Base-by-base conservation (phyloP, 2,888 invertebrate species). In the Gymnosoma rotundatum region DNA sequence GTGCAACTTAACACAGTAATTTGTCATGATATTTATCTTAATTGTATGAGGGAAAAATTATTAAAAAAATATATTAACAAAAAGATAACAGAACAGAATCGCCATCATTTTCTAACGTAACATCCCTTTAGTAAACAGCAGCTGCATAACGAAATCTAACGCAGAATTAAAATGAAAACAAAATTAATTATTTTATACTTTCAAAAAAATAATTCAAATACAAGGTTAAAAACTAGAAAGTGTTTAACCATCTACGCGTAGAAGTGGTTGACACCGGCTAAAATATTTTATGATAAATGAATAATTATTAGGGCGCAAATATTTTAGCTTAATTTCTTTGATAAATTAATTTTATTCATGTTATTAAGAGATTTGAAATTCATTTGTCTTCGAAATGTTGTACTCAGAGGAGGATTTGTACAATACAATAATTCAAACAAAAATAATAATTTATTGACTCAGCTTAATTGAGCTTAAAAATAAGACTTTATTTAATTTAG, bases 161-260 rank as follows among this genome's bases (percentile, higher is more conserved):
- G 7, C 61, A 42, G 20, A 61, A n/a, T 38, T 38, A 38, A 5
- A 21, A 63, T 38, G 8, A 61, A 50, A 20, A 73, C 1, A 72
- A 50, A n/a, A 75, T 56, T 20, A 75, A 67, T 58, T 48, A 42
- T 42, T 32, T 50, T 21, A 45, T 58, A 20, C n/a, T 10, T 45
- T 18, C n/a, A 12, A 8, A 66, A 45, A 75, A 4, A 70, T n/a
- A 60, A 50, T 67, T 60, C 67, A 76, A 36, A 16, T 36, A 67
- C 76, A 76, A 67, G 76, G 67, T 67, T 60, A 18, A 52, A 38
- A 25, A 42, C 42, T 45, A 61, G 45, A 67, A 38, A 50, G 50
- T 16, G 21, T 58, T 6, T 20, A 42, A 42, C 16, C 16, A 38
- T 69, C 4, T 20, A 12, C 9, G 32, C 21, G 48, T 36, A 75